Base-by-base conservation (phyloP, 2,888 invertebrate species). In the Lissocephala sabroskyi region DNA sequence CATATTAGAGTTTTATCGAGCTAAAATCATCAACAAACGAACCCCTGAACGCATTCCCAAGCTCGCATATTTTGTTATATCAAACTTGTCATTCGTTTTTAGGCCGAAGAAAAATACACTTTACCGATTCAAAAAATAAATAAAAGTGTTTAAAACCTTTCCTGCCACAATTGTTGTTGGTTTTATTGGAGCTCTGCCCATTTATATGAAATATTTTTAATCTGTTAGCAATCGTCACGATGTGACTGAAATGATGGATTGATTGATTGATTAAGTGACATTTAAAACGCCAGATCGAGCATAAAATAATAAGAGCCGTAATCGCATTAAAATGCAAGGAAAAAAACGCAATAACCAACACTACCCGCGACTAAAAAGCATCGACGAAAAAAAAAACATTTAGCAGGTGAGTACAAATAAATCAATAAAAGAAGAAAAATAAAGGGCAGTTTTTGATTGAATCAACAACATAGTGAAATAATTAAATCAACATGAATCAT, bases 401-500 rank as follows among this genome's bases (percentile, higher is more conserved):
- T 23, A 7, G 60, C 41, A 45, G 56, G n/a, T n/a, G 55, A 50
- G 59, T 57, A 53, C 58, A 68, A 65, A 68, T 70, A 67, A 68
- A 65, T 63, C 64, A 65, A 74, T 73, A 65, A 71, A 73, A 14
- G 16, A n/a, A n/a, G 7, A 35, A 35, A 68, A 65, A 64, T 65
- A 61, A 60, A 59, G 61, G 23, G 23, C 65, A 68, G 62, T 60
- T n/a, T n/a, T n/a, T 60, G 50, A 65, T 66, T 68, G 61, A 63
- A 67, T 63, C 70, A 70, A 62, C 67, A 67, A 60, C 64, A n/a
- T n/a, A n/a, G 57, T 61, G 56, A 73, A 65, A 71, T 76, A 77
- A 76, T 75, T 70, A 76, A 76, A 76, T 76, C 76, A 66, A 70
- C 73, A 70, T 63, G 67, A 73, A 73, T 76, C 73, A 76, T 76